Base-by-base conservation (phyloP, 2,113 vertebrate genomes). In the Vidua chalybeata region DNA sequence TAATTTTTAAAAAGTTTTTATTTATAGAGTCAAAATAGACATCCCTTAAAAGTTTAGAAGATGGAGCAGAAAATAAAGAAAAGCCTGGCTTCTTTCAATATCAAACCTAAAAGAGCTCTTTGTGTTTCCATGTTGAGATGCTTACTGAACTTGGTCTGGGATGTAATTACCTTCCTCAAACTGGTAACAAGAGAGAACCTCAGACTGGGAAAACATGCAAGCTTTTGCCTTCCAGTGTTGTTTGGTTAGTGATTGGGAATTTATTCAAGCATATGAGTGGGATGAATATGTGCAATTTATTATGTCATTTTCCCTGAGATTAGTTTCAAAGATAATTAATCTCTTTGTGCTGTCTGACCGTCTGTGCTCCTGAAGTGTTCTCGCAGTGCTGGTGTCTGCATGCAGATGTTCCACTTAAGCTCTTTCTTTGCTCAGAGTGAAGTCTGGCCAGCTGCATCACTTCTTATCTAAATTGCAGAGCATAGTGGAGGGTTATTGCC, bases 361-460 rank as follows among this genome's bases (percentile, higher is more conserved):
- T 69, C 67, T 80, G 62, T 63, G 83, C 39, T 92, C 46, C 43
- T 86, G 31, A 59, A 94, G 59, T 55, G 59, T 90, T 89, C 81
- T 37, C 48, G 13, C 45, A 48, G 84, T 28, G 81, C 74, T 86
- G 77, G 67, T 7, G 15, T 69, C 37, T 66, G 85, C 82, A 86
- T 95, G 68, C 90, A 90, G 85, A 93, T 93, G 72, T 94, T 94
- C 75, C 68, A 88, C 72, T 92, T 92, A 88, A 91, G 33, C 13
- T 46, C 35, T 62, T 79, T 49, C 63, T 90, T 45, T 83, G 45
- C 55, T 73, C 37, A 80, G 31, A 80, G 66, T 19, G 9, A 79
- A 68, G 72, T 63, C 85, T 84, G 66, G 55, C 39, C 69, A 86
- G 63, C 62, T 86, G 63, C 79, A 92, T 84, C 55, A 22, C 59